Evolutionary conservation across 2,888 invertebrate genomes (phyloP), one percentile per base, ranked within the genome.

Genomic region (Margaritifera margaritifera): DNA sequence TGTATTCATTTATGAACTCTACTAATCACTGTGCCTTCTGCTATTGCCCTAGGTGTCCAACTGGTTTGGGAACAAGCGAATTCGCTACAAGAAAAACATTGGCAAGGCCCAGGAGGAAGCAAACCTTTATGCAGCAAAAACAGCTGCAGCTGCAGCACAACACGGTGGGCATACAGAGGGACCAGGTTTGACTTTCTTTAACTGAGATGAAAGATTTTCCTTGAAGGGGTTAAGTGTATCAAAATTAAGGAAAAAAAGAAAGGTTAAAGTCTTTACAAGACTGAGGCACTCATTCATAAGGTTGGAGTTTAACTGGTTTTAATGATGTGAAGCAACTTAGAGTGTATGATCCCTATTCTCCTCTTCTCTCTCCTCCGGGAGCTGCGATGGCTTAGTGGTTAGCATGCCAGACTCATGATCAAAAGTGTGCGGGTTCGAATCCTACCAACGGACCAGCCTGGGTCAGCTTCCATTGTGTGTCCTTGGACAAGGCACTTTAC

Each of bases 51-150:
- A 96, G 95, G 97, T 98, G 77, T 98, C 98, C 83, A 99, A 99
- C 93, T 99, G 99, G 99, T 99, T 99, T 90, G 99, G 99, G 84
- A 99, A 99, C 92, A 99, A 99, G 91, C 94, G 99, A 89, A 99
- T 99, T 92, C 95, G 99, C 87, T 99, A 99, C 92, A 99, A 99
- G 94, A 99, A 99, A 92, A 99, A 99, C 92, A 99, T 99, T 84
- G 98, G 98, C 87, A 99, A 99, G 91, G 98, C 98, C 69, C 98
- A 99, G 91, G 99, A 99, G 91, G 99, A 99, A 91, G 99, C 99
- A 71, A 98, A 98, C 91, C 92, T 99, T 88, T 99, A 99, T 91
- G 98, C 98, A 74, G 98, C 98, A 79, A 99, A 99, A 92, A 98
- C 98, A 91, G 86, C 87, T 1, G 84, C 86, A 20, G 86, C 87